A percentile compares a stretch with the other conserved stretches of the same genome.
These are phyloP conservation scores for Crotalus tigris DNA, from an alignment of 2,113 vertebrate species.

Conservation along the genomic window DNA sequence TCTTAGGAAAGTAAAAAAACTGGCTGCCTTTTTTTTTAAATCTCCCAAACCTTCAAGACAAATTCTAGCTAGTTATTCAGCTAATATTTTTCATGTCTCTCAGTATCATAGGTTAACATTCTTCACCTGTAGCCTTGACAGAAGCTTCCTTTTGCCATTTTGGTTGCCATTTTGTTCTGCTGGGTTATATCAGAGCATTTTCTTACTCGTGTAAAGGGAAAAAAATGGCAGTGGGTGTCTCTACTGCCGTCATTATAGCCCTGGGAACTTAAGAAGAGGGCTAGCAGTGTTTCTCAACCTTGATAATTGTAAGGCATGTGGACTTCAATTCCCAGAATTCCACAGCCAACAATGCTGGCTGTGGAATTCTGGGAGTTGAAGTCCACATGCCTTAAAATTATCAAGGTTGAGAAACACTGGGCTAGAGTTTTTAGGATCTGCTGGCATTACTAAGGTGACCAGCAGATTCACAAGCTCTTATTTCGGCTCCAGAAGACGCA, in stretches of 20 bases:
- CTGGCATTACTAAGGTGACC: background rate
- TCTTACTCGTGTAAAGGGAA: background rate
- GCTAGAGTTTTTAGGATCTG: background rate
- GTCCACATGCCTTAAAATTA: no score
- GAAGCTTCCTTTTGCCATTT: background rate
- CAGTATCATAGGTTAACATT: slow-evolving; percentile 14
- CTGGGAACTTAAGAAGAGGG: background rate
- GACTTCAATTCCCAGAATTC: no score
- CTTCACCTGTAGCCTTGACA: slow-evolving; percentile 3
- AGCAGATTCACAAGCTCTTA: background rate
- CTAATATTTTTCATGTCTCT: slow-evolving; percentile 24
- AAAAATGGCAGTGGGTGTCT: slow-evolving; percentile 25
- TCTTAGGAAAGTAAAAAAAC: background rate
- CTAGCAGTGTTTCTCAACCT: background rate
- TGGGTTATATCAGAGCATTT: slow-evolving; percentile 39
- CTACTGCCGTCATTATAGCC: background rate
- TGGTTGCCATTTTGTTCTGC: slow-evolving; percentile 30
- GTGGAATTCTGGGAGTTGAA: no score
- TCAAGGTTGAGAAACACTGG: background rate
- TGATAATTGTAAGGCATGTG: no score
- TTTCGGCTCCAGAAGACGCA: background rate
- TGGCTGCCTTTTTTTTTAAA: slow-evolving; percentile 2
- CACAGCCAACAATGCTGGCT: no score
- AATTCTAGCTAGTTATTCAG: background rate
- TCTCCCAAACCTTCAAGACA: slow-evolving; percentile 16